Percentiles rank a stretch among this genome's conserved stretches.
Evolutionary conservation across 2,888 invertebrate genomes (phyloP).

Genomic region (Catocala nupta): DNA sequence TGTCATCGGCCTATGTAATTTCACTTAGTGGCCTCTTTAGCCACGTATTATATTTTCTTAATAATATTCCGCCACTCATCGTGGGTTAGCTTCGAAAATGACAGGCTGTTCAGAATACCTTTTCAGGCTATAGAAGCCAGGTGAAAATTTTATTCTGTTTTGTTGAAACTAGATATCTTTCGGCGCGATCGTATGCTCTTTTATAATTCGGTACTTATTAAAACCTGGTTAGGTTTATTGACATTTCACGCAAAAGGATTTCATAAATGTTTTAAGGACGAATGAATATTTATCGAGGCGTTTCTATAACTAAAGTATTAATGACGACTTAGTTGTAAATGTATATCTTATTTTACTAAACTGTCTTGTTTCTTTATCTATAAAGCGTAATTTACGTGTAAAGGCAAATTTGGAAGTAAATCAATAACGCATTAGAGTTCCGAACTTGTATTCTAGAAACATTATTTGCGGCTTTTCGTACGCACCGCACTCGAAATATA

Average conservation of each 20-base stretch:
- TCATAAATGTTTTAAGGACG: constrained; percentile 2
- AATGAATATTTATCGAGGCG: constrained; percentile 7
- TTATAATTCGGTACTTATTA: constrained; percentile 12
- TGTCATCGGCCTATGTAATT: constrained; percentile 80
- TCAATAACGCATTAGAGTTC: constrained; percentile 49
- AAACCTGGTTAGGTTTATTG: constrained; percentile 12
- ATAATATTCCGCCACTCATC: constrained; percentile 66
- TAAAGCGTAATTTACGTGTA: constrained; percentile 34
- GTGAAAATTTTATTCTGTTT: constrained; percentile 17
- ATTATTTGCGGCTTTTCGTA: constrained; percentile 52
- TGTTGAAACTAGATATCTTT: constrained; percentile 4
- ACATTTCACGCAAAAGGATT: not conserved
- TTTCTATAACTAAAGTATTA: constrained; percentile 21
- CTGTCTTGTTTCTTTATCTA: constrained; percentile 33
- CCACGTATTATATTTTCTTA: constrained; percentile 64
- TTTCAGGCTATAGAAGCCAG: constrained; percentile 21
- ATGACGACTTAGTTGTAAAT: constrained; percentile 25
- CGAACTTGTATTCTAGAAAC: constrained; percentile 46
- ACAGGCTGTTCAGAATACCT: constrained; percentile 47
- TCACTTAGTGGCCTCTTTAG: constrained; percentile 76
- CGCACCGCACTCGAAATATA: constrained; percentile 51
- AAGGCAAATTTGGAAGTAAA: constrained; percentile 46
- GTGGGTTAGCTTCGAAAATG: constrained; percentile 52
- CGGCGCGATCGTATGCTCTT: constrained; percentile 6
- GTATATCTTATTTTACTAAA: constrained; percentile 18